Evolutionary conservation across 2,888 invertebrate species (phyloP).

Genomic region (Rhingia rostrata): DNA sequence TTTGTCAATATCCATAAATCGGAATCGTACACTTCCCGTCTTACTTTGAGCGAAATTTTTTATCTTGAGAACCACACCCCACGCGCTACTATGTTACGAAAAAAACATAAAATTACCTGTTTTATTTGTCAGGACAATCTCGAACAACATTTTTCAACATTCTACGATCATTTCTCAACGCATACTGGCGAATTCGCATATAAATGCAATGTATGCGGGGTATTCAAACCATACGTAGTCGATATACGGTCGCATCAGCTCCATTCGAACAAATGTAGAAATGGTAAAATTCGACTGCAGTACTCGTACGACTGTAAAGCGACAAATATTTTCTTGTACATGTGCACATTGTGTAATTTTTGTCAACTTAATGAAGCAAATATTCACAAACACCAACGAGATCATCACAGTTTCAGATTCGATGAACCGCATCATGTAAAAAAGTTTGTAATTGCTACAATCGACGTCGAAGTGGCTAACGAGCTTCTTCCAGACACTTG

Average conservation of each 20-base stretch:
- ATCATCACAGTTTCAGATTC: slow-evolving; percentile 74
- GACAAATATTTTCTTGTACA: slow-evolving; percentile 76
- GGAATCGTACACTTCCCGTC: slow-evolving; percentile 77
- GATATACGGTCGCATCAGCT: slow-evolving; percentile 76
- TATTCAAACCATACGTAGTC: slow-evolving; percentile 75
- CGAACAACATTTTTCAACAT: slow-evolving; percentile 73
- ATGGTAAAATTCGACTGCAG: slow-evolving; percentile 69
- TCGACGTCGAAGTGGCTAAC: slow-evolving; percentile 61
- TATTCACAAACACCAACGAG: slow-evolving; percentile 76
- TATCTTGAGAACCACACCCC: slow-evolving; percentile 73
- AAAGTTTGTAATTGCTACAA: slow-evolving; percentile 75
- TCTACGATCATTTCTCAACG: slow-evolving; percentile 76
- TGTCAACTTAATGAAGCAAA: slow-evolving; percentile 78
- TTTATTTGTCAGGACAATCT: slow-evolving; percentile 75
- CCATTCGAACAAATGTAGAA: slow-evolving; percentile 75
- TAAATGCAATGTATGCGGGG: slow-evolving; percentile 74
- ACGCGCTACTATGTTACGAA: slow-evolving; percentile 64
- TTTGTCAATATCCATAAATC: slow-evolving; percentile 76
- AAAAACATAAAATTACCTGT: slow-evolving; percentile 74
- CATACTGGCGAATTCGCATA: slow-evolving; percentile 78
- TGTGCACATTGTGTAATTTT: slow-evolving; percentile 77
- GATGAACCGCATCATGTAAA: slow-evolving; percentile 64
- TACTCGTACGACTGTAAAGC: slow-evolving; percentile 75
- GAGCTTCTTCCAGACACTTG: slow-evolving; percentile 28
- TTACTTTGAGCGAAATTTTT: slow-evolving; percentile 68